phyloP scores from a whole-genome alignment of 2,797 vertebrate species.

The Amblyraja radiata region DNA sequence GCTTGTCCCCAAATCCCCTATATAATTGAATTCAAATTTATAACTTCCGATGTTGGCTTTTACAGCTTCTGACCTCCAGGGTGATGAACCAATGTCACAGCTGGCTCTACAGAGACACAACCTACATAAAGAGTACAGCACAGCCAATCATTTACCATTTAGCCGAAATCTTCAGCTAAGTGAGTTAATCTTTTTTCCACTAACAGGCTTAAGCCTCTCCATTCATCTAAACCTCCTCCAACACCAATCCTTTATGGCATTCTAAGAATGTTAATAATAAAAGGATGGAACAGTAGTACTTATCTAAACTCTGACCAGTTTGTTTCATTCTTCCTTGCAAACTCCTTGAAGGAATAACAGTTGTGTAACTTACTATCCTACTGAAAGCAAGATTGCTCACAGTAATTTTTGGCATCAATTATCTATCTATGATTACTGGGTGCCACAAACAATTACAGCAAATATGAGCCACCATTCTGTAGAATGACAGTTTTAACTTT shows the following conservation, averaged over 20 bases:
- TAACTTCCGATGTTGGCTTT: background rate
- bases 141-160: constrained; percentile 18
- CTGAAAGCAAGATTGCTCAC: background rate
- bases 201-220: constrained; percentile 18
- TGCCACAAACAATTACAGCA: background rate
- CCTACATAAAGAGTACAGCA: background rate
- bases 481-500: background rate
- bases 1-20: background rate
- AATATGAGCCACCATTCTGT: too few relatives aligned
- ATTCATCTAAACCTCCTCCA: constrained; percentile 29
- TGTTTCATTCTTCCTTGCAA: background rate
- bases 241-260: constrained; percentile 23
- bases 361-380: background rate
- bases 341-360: background rate
- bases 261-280: constrained; percentile 34
- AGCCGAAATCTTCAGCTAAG: constrained; percentile 19
- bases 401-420: background rate
- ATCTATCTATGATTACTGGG: background rate
- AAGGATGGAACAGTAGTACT: constrained; percentile 25
- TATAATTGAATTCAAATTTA: background rate
- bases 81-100: background rate
- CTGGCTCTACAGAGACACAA: background rate
- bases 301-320: constrained; percentile 25
- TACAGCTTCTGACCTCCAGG: background rate
- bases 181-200: constrained; percentile 31